These are phyloP conservation scores for Heliconius himera DNA, from an alignment of 1,140 invertebrate genomes.

Conservation along the genomic window DNA sequence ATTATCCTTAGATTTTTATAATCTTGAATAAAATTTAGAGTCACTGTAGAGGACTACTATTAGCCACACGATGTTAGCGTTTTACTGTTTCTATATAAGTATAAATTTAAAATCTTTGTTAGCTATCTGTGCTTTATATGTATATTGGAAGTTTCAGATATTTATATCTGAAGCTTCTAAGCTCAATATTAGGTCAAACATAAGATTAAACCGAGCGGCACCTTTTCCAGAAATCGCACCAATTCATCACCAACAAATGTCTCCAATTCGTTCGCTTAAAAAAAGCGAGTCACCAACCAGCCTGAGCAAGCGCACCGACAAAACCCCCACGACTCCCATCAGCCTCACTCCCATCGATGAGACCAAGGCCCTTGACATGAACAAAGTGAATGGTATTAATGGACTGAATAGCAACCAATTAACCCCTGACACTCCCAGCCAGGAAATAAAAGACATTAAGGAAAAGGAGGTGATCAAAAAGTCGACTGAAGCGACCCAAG, in stretches of 20 bases:
- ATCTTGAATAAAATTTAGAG: conserved; percentile 33
- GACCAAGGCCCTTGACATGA: conserved; percentile 76
- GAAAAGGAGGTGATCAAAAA: conserved; percentile 72
- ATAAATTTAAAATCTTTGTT: conserved; percentile 28
- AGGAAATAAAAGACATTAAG: conserved; percentile 54
- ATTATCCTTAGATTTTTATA: conserved; percentile 35
- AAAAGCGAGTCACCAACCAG: conserved; percentile 78
- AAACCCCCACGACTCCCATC: conserved; percentile 78
- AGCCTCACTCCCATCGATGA: conserved; percentile 80
- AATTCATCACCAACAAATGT: conserved; percentile 80
- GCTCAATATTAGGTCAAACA: not conserved
- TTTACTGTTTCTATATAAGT: conserved; percentile 28
- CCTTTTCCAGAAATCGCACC: conserved; percentile 80
- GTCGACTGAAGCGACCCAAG: conserved; percentile 77
- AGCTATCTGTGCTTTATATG: conserved; percentile 39
- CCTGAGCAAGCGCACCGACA: conserved; percentile 74
- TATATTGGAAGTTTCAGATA: conserved; percentile 16
- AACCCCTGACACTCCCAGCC: conserved; percentile 70
- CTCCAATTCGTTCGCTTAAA: conserved; percentile 76
- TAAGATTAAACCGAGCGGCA: conserved; percentile 37
- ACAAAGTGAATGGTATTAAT: conserved; percentile 72
- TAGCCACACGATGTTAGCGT: conserved; percentile 39
- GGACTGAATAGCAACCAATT: conserved; percentile 71
- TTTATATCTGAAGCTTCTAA: not conserved
- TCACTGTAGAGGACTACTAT: conserved; percentile 36